Evolutionary conservation across 2,888 invertebrate genomes (phyloP), one percentile per base, ranked within the genome.

Genomic region (Lepidochrysops patricia): DNA sequence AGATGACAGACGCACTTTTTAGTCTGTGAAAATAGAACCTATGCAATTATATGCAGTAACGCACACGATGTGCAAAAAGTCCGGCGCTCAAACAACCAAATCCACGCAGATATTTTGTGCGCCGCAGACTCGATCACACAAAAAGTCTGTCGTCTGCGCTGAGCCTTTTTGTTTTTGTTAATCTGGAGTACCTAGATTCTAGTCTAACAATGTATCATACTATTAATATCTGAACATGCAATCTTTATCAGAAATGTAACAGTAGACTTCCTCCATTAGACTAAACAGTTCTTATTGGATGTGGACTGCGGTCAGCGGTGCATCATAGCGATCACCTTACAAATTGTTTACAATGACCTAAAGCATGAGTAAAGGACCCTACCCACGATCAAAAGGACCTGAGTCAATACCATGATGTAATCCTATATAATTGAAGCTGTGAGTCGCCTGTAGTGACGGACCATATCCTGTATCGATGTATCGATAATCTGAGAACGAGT

Each of bases 401-500:
- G 88, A 87, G 79, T 88, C 85, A 87, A 81, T 79, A 82, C 78
- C 79, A 76, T 88, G 86, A 88, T 85, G 88, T 77, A 87, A 88
- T 80, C 72, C 76, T 67, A 77, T 74, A 77, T 80, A 81, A 81
- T 80, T 80, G 74, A 81, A 80, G 73, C 74, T 76, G 76, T 84
- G 86, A 84, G 80, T 84, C 79, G 79, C 32, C 50, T 32, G 27
- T 37, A 50, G 26, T 54, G 54, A 54, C 15, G 7, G 29, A 19
- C 54, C 15, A 23, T 19, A n/a, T n/a, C n/a, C 19, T 19, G 19
- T 43, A 43, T 13, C 19, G 23, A 26, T n/a, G 25, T 50, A 26
- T 67, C 67, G 68, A 70, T 66, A 58, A 67, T 63, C 23, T 12
- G 4, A 25, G 25, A 23, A 4, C 7, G 19, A 15, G 13, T 5